phyloP scores from a whole-genome alignment of 2,888 invertebrate genomes.

The Tetragonisca angustula region DNA sequence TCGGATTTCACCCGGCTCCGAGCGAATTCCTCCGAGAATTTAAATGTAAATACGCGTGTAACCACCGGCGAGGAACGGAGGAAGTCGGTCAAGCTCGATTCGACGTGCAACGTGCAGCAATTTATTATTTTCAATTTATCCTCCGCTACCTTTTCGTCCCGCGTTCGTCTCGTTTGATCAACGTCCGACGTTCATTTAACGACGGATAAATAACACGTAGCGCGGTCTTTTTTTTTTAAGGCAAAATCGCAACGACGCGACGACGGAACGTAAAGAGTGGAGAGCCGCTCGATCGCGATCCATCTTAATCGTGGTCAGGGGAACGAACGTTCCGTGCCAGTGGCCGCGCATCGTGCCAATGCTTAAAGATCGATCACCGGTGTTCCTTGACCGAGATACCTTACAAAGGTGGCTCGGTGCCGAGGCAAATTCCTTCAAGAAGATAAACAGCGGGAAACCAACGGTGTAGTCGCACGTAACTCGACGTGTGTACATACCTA shows the following conservation, averaged over 20 bases:
- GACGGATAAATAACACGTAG: background rate
- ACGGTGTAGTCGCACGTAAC: background rate
- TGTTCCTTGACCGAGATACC: background rate
- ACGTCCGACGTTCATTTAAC: background rate
- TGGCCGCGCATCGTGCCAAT: background rate
- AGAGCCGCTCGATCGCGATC: background rate
- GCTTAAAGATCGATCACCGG: constrained; percentile 27
- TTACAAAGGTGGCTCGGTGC: background rate
- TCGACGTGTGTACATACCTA: too few relatives aligned
- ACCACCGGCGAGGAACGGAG: background rate
- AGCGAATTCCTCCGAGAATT: background rate
- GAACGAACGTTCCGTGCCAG: constrained; percentile 11
- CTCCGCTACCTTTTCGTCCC: background rate
- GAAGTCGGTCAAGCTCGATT: constrained; percentile 5
- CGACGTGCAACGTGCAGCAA: background rate
- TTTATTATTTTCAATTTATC: constrained; percentile 2
- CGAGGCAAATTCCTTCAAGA: background rate
- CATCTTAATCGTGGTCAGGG: constrained; percentile 14
- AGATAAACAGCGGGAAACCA: constrained; percentile 15
- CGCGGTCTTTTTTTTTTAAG: too few relatives aligned
- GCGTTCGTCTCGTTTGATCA: too few relatives aligned
- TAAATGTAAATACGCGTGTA: constrained; percentile 12
- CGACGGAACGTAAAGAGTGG: too few relatives aligned
- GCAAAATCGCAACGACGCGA: background rate
- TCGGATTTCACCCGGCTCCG: background rate